A percentile compares a stretch with the other conserved stretches of the same genome.
Evolutionary conservation across 92 coral and sea anemone species (phyloP).

Genomic region (Chrysogorgia sp.): DNA sequence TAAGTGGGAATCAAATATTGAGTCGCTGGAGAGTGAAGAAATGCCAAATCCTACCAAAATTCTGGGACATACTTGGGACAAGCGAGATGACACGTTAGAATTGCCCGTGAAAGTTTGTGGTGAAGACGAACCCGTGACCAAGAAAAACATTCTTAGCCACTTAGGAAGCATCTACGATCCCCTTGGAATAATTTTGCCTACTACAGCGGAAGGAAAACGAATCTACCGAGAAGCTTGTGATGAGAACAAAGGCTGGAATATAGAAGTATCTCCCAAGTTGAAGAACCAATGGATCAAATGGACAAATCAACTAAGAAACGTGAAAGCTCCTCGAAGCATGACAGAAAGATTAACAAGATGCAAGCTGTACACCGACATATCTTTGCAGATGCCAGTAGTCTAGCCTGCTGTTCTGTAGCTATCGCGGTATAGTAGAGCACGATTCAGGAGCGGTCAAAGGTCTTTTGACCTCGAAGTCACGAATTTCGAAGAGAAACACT

Average conservation of each 20-base stretch:
- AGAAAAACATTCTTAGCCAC: conserved; percentile 9
- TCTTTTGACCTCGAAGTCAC: too few species aligned
- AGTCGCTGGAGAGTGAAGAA: conserved; percentile 20
- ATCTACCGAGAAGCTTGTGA: too few species aligned
- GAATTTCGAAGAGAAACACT: too few species aligned
- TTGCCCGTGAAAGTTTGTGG: background rate
- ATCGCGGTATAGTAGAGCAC: conserved; percentile 14
- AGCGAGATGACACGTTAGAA: conserved; percentile 23
- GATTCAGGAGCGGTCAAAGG: too few species aligned
- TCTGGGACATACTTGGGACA: conserved; percentile 41
- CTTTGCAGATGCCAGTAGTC: conserved; percentile 32
- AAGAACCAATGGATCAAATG: too few species aligned
- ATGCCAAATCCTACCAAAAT: conserved; percentile 43
- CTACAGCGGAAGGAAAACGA: too few species aligned
- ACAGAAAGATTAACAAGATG: background rate
- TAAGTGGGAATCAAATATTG: conserved; percentile 46
- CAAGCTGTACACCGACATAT: conserved; percentile 1
- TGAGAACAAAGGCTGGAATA: too few species aligned
- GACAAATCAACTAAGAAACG: too few species aligned
- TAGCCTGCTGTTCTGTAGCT: conserved; percentile 11
- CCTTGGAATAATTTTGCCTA: too few species aligned
- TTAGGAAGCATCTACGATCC: background rate
- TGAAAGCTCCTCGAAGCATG: too few species aligned
- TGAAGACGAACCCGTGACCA: conserved; percentile 21
- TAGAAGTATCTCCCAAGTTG: too few species aligned